A percentile compares a stretch with the other conserved stretches of the same genome.
These are phyloP conservation scores for Neoarius graeffei DNA, from an alignment of 2,113 vertebrate species.

Conservation along the genomic window DNA sequence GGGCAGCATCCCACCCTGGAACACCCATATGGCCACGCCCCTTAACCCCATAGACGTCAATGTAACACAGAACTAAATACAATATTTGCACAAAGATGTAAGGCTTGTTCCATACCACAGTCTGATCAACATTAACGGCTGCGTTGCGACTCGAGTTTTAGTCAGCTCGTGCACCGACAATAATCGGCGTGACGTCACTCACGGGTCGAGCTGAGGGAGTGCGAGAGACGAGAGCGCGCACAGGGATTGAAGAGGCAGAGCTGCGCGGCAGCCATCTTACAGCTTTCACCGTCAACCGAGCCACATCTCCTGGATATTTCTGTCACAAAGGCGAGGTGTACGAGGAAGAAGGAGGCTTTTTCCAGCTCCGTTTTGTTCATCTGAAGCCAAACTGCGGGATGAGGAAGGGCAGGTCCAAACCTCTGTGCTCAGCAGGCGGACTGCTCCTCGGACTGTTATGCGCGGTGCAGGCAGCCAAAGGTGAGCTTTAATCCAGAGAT, in stretches of 20 bases:
- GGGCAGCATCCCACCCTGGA: neutral
- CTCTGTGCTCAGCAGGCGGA: slow-evolving; percentile 70
- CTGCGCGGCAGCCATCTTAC: slow-evolving; percentile 78
- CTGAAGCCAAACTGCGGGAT: slow-evolving; percentile 69
- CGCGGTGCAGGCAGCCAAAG: slow-evolving; percentile 76
- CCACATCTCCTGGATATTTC: slow-evolving; percentile 71
- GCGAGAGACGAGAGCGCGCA: neutral
- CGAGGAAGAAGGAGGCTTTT: slow-evolving; percentile 52
- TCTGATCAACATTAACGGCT: too few species aligned
- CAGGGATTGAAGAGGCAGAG: slow-evolving; percentile 32
- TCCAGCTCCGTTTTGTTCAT: slow-evolving; percentile 38
- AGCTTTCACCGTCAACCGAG: slow-evolving; percentile 63
- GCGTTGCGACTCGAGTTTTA: neutral
- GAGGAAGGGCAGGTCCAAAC: slow-evolving; percentile 71
- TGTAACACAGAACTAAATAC: neutral
- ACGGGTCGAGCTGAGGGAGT: slow-evolving; percentile 36
- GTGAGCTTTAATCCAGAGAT: slow-evolving; percentile 60
- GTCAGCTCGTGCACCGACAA: slow-evolving; percentile 65
- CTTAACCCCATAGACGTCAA: neutral
- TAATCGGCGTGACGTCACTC: slow-evolving; percentile 74
- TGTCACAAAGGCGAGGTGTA: slow-evolving; percentile 32
- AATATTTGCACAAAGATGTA: neutral
- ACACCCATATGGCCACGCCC: neutral
- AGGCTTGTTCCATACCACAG: neutral
- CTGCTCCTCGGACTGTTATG: slow-evolving; percentile 75